Evolutionary conservation across 2,797 vertebrate genomes (phyloP), one percentile per base, ranked within the genome.

Genomic region (Potorous gilbertii): DNA sequence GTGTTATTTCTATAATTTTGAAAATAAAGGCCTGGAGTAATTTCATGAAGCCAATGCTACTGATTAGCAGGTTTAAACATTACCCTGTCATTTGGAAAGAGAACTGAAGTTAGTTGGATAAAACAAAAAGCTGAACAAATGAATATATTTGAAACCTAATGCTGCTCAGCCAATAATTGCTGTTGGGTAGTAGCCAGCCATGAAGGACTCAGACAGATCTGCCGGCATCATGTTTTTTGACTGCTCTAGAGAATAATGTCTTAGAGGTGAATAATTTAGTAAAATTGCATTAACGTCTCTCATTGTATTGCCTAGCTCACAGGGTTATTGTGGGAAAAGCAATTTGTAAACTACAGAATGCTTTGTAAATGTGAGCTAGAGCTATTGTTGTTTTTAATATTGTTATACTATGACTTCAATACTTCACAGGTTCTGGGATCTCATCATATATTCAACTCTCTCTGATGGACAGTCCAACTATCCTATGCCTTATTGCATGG

Each of bases 51-150:
- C 34, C 62, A 55, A 18, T 56, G 27, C 14, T 56, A 24, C 59
- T 92, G 92, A 94, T 96, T 56, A 94, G 31, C 40, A 31, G 94
- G 56, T 59, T 54, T 28, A 87, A 95, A 66, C 5, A 92, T 40
- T 52, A 54, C 27, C 54, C 31, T n/a, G 0, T 56, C 59, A 40
- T 34, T 12, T 28, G 50, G 54, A 95, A 34, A 91, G 50, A 91
- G 13, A 93, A 31, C 57, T 55, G 90, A n/a, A 56, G 12, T 94
- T 16, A 90, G 55, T 55, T 12, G 28, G 31, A 34, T 18, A 92
- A 57, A 57, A 89, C 54, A 93, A 94, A 91, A 3, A 93, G 34
- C 27, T 59, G 90, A 92, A 94, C 55, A 57, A 18, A 34, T 87
- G 93, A 92, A 50, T 28, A 14, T 28, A 52, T 56, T 93, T 18